phyloP scores from a whole-genome alignment of 92 coral and sea anemone genomes.

The Heliopora coerulea region DNA sequence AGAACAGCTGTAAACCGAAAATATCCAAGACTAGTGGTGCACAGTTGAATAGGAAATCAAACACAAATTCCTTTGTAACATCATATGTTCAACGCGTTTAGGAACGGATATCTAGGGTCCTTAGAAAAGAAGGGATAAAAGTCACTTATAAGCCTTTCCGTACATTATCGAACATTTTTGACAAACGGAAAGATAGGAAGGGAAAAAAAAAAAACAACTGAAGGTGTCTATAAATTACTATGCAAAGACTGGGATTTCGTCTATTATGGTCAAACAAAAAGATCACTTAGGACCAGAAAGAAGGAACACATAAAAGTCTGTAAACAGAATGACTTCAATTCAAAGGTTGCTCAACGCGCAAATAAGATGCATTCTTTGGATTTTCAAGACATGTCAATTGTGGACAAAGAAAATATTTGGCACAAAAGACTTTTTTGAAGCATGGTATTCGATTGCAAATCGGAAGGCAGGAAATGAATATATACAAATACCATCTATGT shows the following conservation, averaged over 20 bases:
- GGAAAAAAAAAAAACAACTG: conserved; percentile 6
- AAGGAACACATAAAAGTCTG: too few relatives aligned
- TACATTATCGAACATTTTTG: conserved; percentile 6
- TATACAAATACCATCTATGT: too few relatives aligned
- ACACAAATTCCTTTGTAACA: neutral
- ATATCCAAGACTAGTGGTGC: neutral
- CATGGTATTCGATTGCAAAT: too few relatives aligned
- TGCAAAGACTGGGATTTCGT: conserved; percentile 13
- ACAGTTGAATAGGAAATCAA: neutral
- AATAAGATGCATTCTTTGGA: too few relatives aligned
- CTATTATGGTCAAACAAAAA: conserved; percentile 19
- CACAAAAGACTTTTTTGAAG: too few relatives aligned
- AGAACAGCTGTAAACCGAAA: neutral
- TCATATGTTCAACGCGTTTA: conserved; percentile 21
- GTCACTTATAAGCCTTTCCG: neutral
- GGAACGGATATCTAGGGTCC: neutral
- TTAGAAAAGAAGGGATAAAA: conserved; percentile 5
- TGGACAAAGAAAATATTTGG: too few relatives aligned
- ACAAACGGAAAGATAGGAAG: conserved; percentile 9
- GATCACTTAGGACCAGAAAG: conserved; percentile 18
- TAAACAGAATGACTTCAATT: too few relatives aligned
- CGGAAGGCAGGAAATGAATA: too few relatives aligned
- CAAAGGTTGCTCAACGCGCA: too few relatives aligned
- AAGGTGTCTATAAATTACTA: conserved; percentile 8
- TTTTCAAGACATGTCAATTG: too few relatives aligned